Evolutionary conservation across 2,113 vertebrate species (phyloP).

Genomic region (Vireo altiloquus): DNA sequence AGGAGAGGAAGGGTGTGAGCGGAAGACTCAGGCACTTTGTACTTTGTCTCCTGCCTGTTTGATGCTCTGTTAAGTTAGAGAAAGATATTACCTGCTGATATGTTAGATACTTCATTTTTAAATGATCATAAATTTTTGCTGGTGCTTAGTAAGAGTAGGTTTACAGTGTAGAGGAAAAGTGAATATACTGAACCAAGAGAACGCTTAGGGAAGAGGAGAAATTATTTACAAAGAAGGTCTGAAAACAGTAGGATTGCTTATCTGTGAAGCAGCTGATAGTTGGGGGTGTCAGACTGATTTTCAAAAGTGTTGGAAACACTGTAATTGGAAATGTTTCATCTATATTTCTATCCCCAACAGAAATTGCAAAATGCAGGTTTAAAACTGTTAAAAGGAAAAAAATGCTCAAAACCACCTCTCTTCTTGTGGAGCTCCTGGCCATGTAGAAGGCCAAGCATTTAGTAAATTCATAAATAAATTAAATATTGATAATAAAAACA

Average conservation of each 20-base stretch:
- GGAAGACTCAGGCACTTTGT: background rate
- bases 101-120: slow-evolving; percentile 63
- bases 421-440: background rate
- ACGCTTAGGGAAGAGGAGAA: background rate
- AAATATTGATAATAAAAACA: background rate
- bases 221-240: background rate
- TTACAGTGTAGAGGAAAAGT: slow-evolving; percentile 8
- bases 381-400: background rate
- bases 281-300: background rate
- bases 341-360: background rate
- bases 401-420: background rate
- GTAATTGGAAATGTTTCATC: background rate
- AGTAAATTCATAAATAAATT: background rate
- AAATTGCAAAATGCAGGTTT: background rate
- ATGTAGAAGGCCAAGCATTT: background rate
- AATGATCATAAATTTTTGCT: slow-evolving; percentile 55
- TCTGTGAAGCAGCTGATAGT: background rate
- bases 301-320: background rate
- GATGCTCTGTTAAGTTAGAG: slow-evolving; percentile 22
- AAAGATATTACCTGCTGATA: slow-evolving; percentile 46
- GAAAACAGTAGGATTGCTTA: background rate
- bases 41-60: slow-evolving; percentile 6
- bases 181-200: background rate
- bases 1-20: background rate
- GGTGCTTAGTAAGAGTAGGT: background rate